Evolutionary conservation across 2,888 invertebrate species (phyloP).

Genomic region (Trissolcus japonicus): DNA sequence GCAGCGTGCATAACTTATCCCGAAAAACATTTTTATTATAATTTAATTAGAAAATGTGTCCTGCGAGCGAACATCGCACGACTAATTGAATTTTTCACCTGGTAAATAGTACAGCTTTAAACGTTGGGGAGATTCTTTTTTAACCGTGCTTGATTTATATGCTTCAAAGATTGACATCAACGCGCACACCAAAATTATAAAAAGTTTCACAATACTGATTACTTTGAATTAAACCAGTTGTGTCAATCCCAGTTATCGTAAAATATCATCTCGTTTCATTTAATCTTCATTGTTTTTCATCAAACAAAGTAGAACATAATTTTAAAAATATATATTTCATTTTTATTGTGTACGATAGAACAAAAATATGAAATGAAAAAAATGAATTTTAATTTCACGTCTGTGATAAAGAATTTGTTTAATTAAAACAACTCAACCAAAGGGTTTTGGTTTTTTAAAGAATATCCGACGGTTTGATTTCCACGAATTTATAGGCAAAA

Average conservation of each 20-base stretch:
- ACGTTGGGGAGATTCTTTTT: slow-evolving; percentile 6
- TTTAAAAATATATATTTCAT: too few species aligned
- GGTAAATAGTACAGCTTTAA: slow-evolving; percentile 3
- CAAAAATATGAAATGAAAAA: too few species aligned
- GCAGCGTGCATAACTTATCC: slow-evolving; percentile 21
- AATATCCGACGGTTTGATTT: slow-evolving; percentile 56
- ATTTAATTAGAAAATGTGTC: not conserved
- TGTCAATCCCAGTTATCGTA: slow-evolving; percentile 49
- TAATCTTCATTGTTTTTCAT: too few species aligned
- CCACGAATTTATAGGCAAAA: slow-evolving; percentile 57
- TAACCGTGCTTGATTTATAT: slow-evolving; percentile 18
- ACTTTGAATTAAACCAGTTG: slow-evolving; percentile 44
- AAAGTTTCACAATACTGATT: slow-evolving; percentile 47
- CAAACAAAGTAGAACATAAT: too few species aligned
- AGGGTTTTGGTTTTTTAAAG: not conserved
- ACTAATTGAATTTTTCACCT: slow-evolving; percentile 12
- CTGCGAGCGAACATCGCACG: not conserved
- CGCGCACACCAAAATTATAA: slow-evolving; percentile 27
- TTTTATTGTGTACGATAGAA: too few species aligned
- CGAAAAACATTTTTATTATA: slow-evolving; percentile 3
- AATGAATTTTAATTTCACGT: not conserved
- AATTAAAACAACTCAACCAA: too few species aligned
- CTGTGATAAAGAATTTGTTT: too few species aligned
- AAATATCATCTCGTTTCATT: slow-evolving; percentile 31
- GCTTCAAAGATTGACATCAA: slow-evolving; percentile 34